Evolutionary conservation across 2,797 vertebrate genomes (phyloP), one percentile per base, ranked within the genome.

Genomic region (Spatula versicolor): DNA sequence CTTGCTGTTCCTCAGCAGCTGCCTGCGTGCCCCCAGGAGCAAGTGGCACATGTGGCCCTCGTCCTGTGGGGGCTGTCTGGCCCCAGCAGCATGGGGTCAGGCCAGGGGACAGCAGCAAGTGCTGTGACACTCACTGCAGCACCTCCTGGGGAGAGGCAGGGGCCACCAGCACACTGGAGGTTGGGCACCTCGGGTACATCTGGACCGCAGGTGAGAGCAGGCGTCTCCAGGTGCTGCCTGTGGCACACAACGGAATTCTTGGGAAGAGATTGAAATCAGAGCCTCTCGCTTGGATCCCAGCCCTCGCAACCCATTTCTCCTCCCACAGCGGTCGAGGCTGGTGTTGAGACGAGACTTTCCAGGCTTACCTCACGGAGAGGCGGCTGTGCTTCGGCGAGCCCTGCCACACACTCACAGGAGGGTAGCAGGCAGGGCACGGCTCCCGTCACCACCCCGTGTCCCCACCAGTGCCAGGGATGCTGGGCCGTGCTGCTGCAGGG

Each of bases 241-340:
- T 58, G 71, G 22, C 20, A 11, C 31, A 73, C 55, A 63, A 8
- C 0, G 2, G 79, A 92, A 92, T 87, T 96, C 90, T 86, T 78
- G 25, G 54, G 85, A 89, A 91, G 62, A 92, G 78, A 89, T 94
- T 92, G 71, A 84, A 91, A 94, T 95, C 71, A 2, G 54, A 86
- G 39, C 30, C 31, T 60, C 31, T 39, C 1, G 1, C 30, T 92
- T 91, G 92, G 90, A 78, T 85, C 31, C 41, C 72, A 75, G 63
- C 80, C 82, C 75, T 86, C 7, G 14, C 11, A 83, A 43, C 33
- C 31, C 62, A 20, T 15, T 52, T 56, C 54, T 52, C 43, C 78
- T 73, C 46, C 63, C 35, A 67, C 25, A 84, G 28, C 17, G 59
- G 50, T 68, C 23, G 41, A 58, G n/a, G 26, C 4, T 69, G 58